Evolutionary conservation across 2,113 vertebrate genomes (phyloP).

Genomic region (Neomonachus schauinslandi): DNA sequence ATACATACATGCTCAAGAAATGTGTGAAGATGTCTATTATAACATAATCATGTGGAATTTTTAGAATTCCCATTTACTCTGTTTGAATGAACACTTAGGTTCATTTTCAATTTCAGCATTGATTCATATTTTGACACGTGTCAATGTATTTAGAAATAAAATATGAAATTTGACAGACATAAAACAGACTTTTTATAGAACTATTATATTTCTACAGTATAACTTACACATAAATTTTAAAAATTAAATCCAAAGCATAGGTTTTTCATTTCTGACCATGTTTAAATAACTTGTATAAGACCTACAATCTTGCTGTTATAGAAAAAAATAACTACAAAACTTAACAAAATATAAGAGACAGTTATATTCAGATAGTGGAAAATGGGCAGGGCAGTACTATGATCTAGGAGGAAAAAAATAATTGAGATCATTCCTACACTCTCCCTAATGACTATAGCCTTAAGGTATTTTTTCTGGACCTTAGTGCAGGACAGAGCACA

Average conservation of each 20-base stretch:
- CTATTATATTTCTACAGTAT: not conserved
- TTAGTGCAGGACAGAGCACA: not conserved
- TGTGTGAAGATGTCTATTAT: not conserved
- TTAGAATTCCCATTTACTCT: not conserved
- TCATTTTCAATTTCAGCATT: not conserved
- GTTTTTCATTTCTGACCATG: not conserved
- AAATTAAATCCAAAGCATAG: not conserved
- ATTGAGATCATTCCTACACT: not conserved
- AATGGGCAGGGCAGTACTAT: not conserved
- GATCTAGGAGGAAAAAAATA: not conserved
- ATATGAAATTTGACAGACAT: not conserved
- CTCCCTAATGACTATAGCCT: not conserved
- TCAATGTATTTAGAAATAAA: constrained; percentile 1
- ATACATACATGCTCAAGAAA: not conserved
- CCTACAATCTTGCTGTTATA: not conserved
- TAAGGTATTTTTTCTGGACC: not conserved
- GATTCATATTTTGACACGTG: not conserved
- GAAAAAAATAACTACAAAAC: not conserved
- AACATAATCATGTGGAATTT: not conserved
- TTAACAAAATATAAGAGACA: not conserved
- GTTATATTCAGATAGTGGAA: not conserved
- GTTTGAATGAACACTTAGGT: not conserved
- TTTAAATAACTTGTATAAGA: not conserved
- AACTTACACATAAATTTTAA: not conserved
- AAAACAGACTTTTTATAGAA: not conserved